Evolutionary conservation across 2,888 invertebrate species (phyloP).

Genomic region (Vandiemenella viatica): DNA sequence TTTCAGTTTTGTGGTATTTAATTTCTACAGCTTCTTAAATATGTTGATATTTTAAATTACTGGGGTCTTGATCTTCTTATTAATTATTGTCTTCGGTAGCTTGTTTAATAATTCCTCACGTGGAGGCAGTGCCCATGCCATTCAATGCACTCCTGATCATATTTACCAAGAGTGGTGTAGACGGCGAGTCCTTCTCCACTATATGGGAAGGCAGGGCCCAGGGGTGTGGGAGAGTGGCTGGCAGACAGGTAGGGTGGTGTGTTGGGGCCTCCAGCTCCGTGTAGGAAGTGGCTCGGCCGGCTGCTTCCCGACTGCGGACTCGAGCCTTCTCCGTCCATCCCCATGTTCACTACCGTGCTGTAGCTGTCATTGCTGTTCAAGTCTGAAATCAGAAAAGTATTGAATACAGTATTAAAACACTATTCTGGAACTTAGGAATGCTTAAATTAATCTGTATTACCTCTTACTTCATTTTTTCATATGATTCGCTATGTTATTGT

Average conservation of each 20-base stretch:
- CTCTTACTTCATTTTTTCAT: not conserved
- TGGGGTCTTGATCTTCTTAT: no score
- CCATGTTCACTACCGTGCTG: slow-evolving; percentile 68
- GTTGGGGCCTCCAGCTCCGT: slow-evolving; percentile 37
- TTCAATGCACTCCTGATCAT: no score
- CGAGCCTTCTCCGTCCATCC: slow-evolving; percentile 58
- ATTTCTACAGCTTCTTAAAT: no score
- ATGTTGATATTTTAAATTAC: no score
- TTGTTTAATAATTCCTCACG: no score
- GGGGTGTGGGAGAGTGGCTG: slow-evolving; percentile 34
- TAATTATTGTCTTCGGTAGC: no score
- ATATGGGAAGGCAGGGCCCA: slow-evolving; percentile 51
- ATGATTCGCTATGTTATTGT: not conserved
- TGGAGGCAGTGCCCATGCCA: no score
- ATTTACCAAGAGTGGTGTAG: slow-evolving; percentile 68
- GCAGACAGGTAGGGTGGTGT: slow-evolving; percentile 68
- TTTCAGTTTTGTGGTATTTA: no score
- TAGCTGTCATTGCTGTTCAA: slow-evolving; percentile 76
- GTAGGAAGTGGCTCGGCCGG: slow-evolving; percentile 43
- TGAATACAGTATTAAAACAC: not conserved
- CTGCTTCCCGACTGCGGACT: slow-evolving; percentile 48
- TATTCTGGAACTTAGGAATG: not conserved
- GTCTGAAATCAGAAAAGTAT: slow-evolving; percentile 43
- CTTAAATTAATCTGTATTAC: not conserved
- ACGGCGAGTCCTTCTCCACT: slow-evolving; percentile 66